A percentile compares a stretch with the other conserved stretches of the same genome.
These are phyloP conservation scores for Hephaestus fuliginosus DNA, from an alignment of 2,797 vertebrate genomes.

Conservation along the genomic window DNA sequence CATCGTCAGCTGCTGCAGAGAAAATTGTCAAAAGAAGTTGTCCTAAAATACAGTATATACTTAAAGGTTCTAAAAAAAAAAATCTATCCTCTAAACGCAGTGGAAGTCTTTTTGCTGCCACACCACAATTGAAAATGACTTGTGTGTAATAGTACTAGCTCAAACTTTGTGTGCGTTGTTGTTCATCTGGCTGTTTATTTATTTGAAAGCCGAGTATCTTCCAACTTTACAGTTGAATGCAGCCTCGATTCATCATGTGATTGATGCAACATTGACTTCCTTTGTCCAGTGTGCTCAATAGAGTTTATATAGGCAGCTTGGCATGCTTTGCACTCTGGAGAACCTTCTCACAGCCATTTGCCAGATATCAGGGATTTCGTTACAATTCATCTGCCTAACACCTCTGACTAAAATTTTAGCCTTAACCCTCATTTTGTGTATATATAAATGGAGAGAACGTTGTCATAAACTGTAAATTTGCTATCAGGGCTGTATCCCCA, in stretches of 20 bases:
- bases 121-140: slow-evolving; percentile 47
- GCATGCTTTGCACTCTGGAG: slow-evolving; percentile 85
- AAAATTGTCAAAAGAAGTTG: slow-evolving; percentile 51
- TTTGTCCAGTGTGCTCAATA: slow-evolving; percentile 74
- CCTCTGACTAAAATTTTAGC: slow-evolving; percentile 85
- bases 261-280: slow-evolving; percentile 64
- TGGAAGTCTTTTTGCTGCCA: slow-evolving; percentile 47
- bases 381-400: slow-evolving; percentile 84
- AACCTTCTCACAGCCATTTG: slow-evolving; percentile 84
- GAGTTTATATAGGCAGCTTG: slow-evolving; percentile 80
- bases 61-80: slow-evolving; percentile 58
- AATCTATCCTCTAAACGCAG: slow-evolving; percentile 64
- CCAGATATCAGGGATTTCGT: slow-evolving; percentile 89
- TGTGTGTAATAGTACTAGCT: slow-evolving; percentile 56
- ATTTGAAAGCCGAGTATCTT: slow-evolving; percentile 81
- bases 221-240: slow-evolving; percentile 70
- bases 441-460: slow-evolving; percentile 58
- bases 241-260: slow-evolving; percentile 64
- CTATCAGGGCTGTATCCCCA: slow-evolving; percentile 76
- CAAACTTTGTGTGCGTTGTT: slow-evolving; percentile 64
- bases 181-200: slow-evolving; percentile 77
- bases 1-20: slow-evolving; percentile 61
- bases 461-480: slow-evolving; percentile 79
- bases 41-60: slow-evolving; percentile 58
- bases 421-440: slow-evolving; percentile 86